Evolutionary conservation across 2,888 invertebrate genomes (phyloP), one percentile per base, ranked within the genome.

Genomic region (Acleris emargana): DNA sequence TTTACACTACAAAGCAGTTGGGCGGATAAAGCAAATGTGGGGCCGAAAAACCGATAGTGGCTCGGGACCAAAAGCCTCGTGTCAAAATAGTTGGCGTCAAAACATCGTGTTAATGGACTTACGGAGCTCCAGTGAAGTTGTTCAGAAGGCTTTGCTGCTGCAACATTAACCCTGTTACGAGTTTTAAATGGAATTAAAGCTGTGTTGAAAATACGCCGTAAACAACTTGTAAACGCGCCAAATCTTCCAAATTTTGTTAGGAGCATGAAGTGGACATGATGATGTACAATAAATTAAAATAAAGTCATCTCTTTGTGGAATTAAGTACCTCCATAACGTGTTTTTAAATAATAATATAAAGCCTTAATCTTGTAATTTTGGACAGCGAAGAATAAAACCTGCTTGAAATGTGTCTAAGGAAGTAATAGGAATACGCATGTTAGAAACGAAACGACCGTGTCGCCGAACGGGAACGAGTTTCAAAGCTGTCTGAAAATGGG

Each of bases 21-120:
- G 75, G 75, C 76, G 81, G 80, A 81, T 81, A 81, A 81, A 80
- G 72, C 71, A 68, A 66, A 61, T 66, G 66, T 66, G 57, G 61
- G 66, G 52, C 58, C 67, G 59, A 59, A 58, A 62, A 67, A 67
- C 68, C 73, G 78, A 76, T 77, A 81, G 77, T 77, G 78, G 74
- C 61, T 64, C 72, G 71, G 67, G 72, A 69, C 74, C 70, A 73
- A 79, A 78, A 78, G 72, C 71, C 71, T 72, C 76, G 76, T 76
- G 79, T 79, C 80, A 79, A 83, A 84, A 85, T 83, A 82, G 82
- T 77, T 78, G 72, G 76, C 78, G 80, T 82, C 83, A 84, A 85
- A 88, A 87, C 82, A 81, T 73, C 74, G 78, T 72, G 76, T 73
- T 89, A 89, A 89, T 88, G 80, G 80, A 87, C 81, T 88, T 86